Evolutionary conservation across 2,797 vertebrate genomes (phyloP), one percentile per base, ranked within the genome.

Genomic region (Ibycter americanus): DNA sequence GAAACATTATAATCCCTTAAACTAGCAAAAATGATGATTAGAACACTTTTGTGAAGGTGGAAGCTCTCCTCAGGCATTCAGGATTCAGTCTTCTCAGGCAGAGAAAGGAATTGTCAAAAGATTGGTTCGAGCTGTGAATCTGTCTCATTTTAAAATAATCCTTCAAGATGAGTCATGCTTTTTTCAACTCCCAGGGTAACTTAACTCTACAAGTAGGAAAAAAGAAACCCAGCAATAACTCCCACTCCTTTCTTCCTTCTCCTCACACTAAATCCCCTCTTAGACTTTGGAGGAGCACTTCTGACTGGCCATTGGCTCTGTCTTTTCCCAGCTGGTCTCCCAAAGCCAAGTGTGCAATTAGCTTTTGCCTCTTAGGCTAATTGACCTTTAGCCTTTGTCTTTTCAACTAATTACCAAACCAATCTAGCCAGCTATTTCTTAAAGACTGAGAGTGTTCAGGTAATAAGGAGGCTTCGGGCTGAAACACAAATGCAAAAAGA

Each of bases 81-180:
- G 61, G 67, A 26, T 77, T 90, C 40, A 26, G 29, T 58, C 19
- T 89, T 38, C 73, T 90, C 70, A 40, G 83, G 58, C 80, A 86
- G 68, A 68, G 82, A 59, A 56, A 93, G 65, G 68, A 94, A 78
- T 84, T 72, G 77, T 79, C 23, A 2, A 51, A 61, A 68, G 51
- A 68, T 58, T 71, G 80, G 80, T 88, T 90, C 81, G 92, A 92
- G 86, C 65, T 93, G 58, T 65, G 88, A 79, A 65, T 93, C 70
- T 83, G 21, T 87, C 95, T 96, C 38, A 62, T 96, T 94, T 91
- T 65, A 87, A 96, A 96, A 93, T 73, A 94, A 74, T 84, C 71
- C 83, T 83, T 91, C 83, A 76, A 17, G 51, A 87, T 87, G 86
- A 96, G 32, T 93, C 73, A 90, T 54, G 16, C 11, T 58, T 87